Evolutionary conservation across 2,888 invertebrate species (phyloP).

Genomic region (Crematogaster levior): DNA sequence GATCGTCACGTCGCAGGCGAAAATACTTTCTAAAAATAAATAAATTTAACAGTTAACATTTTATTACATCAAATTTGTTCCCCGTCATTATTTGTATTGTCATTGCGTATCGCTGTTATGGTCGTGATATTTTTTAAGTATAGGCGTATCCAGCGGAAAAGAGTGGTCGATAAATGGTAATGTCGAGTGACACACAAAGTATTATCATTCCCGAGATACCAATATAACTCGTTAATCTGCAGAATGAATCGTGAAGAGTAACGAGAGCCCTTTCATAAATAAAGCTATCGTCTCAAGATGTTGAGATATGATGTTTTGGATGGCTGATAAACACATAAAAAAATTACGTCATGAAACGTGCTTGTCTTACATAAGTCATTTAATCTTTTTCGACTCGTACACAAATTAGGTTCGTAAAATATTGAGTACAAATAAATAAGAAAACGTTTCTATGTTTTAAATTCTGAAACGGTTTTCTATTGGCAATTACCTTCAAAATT

Average conservation of each 20-base stretch:
- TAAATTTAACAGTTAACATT: slow-evolving; percentile 30
- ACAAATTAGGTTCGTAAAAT: background rate
- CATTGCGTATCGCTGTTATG: background rate
- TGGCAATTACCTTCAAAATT: background rate
- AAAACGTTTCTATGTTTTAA: background rate
- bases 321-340: slow-evolving; percentile 28
- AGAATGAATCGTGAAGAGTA: slow-evolving; percentile 38
- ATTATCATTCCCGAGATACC: slow-evolving; percentile 34
- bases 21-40: slow-evolving; percentile 71
- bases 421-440: background rate
- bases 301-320: slow-evolving; percentile 32
- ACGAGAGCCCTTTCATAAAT: slow-evolving; percentile 47
- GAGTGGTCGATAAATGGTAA: slow-evolving; percentile 12
- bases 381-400: background rate
- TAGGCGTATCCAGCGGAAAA: background rate
- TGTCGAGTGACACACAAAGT: background rate
- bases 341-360: background rate
- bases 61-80: slow-evolving; percentile 25
- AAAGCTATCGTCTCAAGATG: slow-evolving; percentile 25
- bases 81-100: background rate
- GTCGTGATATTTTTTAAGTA: background rate
- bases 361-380: background rate
- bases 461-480: background rate
- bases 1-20: slow-evolving; percentile 71
- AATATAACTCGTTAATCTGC: slow-evolving; percentile 34